These are phyloP conservation scores for Crax fasciolata DNA, from an alignment of 2,797 vertebrate genomes.

Conservation along the genomic window DNA sequence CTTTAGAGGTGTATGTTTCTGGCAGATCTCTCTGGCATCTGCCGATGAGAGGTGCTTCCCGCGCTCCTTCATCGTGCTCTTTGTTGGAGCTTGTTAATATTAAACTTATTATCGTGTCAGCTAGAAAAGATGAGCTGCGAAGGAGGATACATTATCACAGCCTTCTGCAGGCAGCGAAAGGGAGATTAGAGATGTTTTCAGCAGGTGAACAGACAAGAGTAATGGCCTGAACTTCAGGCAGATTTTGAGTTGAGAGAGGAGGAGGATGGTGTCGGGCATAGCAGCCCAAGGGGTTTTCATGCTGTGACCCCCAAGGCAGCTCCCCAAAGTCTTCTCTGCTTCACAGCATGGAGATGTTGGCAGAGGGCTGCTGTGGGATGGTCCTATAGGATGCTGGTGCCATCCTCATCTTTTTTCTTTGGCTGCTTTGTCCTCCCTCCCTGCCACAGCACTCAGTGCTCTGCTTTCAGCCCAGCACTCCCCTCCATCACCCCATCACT, in stretches of 20 bases:
- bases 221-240: not conserved
- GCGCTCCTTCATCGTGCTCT: not conserved
- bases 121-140: slow-evolving; percentile 34
- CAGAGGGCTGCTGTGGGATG: not conserved
- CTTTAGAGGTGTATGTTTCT: not conserved
- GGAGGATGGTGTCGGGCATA: not conserved
- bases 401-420: not conserved
- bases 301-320: not conserved
- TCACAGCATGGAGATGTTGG: not conserved
- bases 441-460: not conserved
- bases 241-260: not conserved
- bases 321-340: not conserved
- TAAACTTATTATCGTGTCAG: slow-evolving; percentile 12
- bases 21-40: not conserved
- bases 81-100: slow-evolving; percentile 16
- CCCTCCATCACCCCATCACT: not conserved
- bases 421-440: not conserved
- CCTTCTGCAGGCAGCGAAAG: not conserved
- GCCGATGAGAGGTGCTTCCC: not conserved
- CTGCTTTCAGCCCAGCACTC: not conserved
- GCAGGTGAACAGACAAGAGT: not conserved
- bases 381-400: fast-evolving
- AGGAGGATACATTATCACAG: not conserved
- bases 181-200: not conserved
- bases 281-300: not conserved